These are phyloP conservation scores for Melipona bicolor DNA, from an alignment of 2,888 invertebrate genomes.

Conservation along the genomic window DNA sequence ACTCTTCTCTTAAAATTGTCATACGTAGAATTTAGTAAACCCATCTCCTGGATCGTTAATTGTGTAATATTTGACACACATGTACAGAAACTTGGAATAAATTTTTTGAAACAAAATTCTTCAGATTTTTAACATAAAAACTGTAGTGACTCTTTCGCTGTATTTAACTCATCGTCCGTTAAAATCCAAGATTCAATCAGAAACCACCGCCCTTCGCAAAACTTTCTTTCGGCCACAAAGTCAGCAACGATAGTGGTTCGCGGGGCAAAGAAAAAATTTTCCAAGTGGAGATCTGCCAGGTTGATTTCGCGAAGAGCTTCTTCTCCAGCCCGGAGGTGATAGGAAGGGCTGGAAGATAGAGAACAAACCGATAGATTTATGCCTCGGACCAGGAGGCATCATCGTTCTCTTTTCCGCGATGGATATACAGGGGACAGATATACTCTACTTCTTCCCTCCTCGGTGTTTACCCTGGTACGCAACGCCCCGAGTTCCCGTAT, in stretches of 20 bases:
- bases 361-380: constrained; percentile 81
- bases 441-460: constrained; percentile 61
- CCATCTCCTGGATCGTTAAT: no score
- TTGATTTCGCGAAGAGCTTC: constrained; percentile 62
- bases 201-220: neutral
- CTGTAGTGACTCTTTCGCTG: neutral
- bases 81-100: no score
- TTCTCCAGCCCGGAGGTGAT: constrained; percentile 64
- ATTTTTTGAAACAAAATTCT: no score
- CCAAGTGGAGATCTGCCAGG: constrained; percentile 51
- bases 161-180: neutral
- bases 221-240: neutral
- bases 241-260: neutral
- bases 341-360: constrained; percentile 75
- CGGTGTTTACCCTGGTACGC: constrained; percentile 76
- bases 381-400: constrained; percentile 74
- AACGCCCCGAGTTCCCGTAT: constrained; percentile 77
- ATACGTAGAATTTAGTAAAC: no score
- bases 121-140: no score
- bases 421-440: constrained; percentile 72
- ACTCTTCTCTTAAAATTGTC: no score
- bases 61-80: no score
- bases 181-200: neutral
- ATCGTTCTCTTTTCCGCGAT: constrained; percentile 66
- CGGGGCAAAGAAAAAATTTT: constrained; percentile 47